Percentiles rank a stretch among this genome's conserved stretches.
phyloP scores from a whole-genome alignment of 2,888 invertebrate species.

The Trypoxylon attenuatum region DNA sequence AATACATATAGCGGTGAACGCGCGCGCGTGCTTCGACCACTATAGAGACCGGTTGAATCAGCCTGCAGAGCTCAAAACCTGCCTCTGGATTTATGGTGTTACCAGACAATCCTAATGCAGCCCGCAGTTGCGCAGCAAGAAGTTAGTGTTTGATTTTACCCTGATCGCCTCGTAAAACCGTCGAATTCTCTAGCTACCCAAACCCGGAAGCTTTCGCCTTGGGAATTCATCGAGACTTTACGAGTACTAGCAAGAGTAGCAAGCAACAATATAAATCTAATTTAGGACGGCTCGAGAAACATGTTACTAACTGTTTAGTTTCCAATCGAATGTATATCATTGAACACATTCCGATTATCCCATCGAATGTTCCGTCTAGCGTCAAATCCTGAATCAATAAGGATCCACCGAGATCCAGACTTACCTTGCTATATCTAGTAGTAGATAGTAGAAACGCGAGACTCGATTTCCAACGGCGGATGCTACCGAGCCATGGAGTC shows the following conservation, averaged over 20 bases:
- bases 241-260: too few species aligned
- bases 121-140: neutral
- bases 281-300: neutral
- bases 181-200: neutral
- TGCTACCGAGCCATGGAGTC: conserved; percentile 10
- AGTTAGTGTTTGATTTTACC: neutral
- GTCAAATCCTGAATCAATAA: conserved; percentile 7
- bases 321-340: conserved; percentile 15
- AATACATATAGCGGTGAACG: neutral
- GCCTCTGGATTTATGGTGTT: neutral
- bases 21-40: neutral
- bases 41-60: neutral
- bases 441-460: conserved; percentile 8
- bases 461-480: conserved; percentile 23
- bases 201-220: neutral
- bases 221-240: conserved; percentile 7
- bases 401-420: conserved; percentile 12
- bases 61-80: neutral
- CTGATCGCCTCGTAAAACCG: neutral
- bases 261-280: neutral
- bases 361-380: conserved; percentile 2
- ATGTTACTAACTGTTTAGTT: neutral
- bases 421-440: conserved; percentile 14
- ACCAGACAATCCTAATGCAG: neutral
- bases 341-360: conserved; percentile 6